Evolutionary conservation across 2,797 vertebrate genomes (phyloP), one percentile per base, ranked within the genome.

Genomic region (Macropodus opercularis): DNA sequence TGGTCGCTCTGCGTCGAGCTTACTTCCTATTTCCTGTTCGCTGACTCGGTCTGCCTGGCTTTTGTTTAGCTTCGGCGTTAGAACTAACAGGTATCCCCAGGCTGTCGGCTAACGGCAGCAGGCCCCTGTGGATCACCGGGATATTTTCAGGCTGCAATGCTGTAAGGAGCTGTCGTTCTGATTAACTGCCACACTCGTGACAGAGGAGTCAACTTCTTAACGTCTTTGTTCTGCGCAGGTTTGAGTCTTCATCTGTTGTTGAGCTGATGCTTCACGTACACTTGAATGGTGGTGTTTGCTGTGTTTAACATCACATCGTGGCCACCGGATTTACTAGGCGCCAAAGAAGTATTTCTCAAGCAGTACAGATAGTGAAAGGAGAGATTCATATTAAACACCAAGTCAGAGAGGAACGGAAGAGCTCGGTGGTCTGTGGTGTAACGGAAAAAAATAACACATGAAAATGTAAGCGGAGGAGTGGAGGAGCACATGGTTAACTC

Each of bases 21-120:
- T 56, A 82, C 87, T 91, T 92, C 88, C 90, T 85, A 68, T 84
- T 91, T 89, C 87, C 87, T 86, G 78, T 72, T 73, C 10, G 63
- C 64, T 80, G 72, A 64, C 71, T 83, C 57, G 6, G 22, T 53
- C 49, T 62, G 64, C 55, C 29, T 21, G 51, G 70, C 81, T 81
- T 84, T 82, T 90, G 86, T 90, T 90, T 86, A 74, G 83, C 62
- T 58, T 39, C 23, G 41, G 64, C 46, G 65, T 72, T 74, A 40
- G 72, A 32, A 68, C 70, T 51, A 78, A 46, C 53, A 58, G 80
- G 77, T 77, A 56, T 44, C 69, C 59, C 34, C 18, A 21, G 43
- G 69, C 52, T 35, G 22, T 54, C 49, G 44, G 27, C 54, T 67
- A 44, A 48, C 22, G 26, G 31, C 48, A 35, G 34, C 65, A 46